Evolutionary conservation across 2,797 vertebrate genomes (phyloP).

Genomic region (Phoebastria nigripes): DNA sequence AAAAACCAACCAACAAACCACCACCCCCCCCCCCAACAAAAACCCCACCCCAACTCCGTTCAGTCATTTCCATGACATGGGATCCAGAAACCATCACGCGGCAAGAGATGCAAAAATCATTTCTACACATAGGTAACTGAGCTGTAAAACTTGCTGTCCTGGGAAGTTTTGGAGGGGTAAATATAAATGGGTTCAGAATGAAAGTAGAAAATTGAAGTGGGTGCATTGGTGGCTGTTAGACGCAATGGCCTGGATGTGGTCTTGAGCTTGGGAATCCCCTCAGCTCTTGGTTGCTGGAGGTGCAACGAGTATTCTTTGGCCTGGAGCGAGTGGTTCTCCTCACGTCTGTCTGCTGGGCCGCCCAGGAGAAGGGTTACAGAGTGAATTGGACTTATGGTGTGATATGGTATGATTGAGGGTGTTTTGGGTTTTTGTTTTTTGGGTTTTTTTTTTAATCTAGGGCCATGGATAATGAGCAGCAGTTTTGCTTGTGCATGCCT

Average conservation of each 20-base stretch:
- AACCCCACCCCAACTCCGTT: background rate
- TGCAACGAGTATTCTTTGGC: background rate
- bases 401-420: accelerated
- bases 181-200: background rate
- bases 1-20: background rate
- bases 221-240: accelerated
- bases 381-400: accelerated
- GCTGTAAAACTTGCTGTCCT: background rate
- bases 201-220: background rate
- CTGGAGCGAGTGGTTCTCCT: background rate
- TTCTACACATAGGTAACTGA: accelerated
- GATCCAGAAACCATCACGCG: background rate
- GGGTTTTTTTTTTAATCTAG: background rate
- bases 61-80: accelerated
- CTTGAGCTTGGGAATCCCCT: background rate
- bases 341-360: background rate
- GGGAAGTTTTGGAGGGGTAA: background rate
- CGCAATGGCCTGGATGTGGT: accelerated
- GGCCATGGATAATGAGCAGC: background rate
- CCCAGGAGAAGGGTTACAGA: background rate
- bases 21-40: no score
- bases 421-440: background rate
- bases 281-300: background rate
- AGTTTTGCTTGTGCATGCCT: background rate
- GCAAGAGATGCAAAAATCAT: background rate